Base-by-base conservation (phyloP, 2,888 invertebrate genomes). In the Dermolepida albohirtum region DNA sequence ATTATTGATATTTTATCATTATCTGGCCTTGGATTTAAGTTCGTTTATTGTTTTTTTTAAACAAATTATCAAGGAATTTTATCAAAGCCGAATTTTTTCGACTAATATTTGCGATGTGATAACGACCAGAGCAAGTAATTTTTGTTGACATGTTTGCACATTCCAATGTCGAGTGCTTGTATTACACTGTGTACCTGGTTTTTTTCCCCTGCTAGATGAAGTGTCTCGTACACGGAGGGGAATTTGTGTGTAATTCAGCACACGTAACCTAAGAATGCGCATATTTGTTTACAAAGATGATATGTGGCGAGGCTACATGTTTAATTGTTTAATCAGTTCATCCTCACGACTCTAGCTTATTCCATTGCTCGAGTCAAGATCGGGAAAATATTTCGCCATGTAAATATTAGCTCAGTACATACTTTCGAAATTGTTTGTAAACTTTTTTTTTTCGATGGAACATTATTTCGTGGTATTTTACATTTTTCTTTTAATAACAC, bases 31-130 rank as follows among this genome's bases (percentile, higher is more conserved):
- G 39, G 40, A 8, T 54, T 11, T 16, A 12, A 7, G 54, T 54
- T 39, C 34, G 39, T 40, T 40, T 12, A 54, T 54, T 39, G 39
- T 14, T 54, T 12, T 54, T 54, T 50, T 54, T 39, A 39, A 16
- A 29, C 29, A 16, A 39, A 39, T 54, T 39, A 54, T 11, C 5
- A 11, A 39, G 54, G 54, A 54, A 54, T 54, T 41, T 54, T 54
- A 54, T 54, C 54, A 10, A 40, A 17, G 11, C 54, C 6, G 34
- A 41, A 39, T 54, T 52, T 54, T 17, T 39, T 54, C n/a, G 54
- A 40, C 54, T 54, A 54, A 54, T 54, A 54, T 54, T 54, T 54
- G 54, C 54, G 54, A 54, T 16, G 16, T 17, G 54, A 54, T 54
- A 54, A 54, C 40, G 40, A 16, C 8, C 10, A 34, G 1, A 10